Conservation (phyloP, 2,888 invertebrate genomes). For the Euzophera pinguis region DNA sequence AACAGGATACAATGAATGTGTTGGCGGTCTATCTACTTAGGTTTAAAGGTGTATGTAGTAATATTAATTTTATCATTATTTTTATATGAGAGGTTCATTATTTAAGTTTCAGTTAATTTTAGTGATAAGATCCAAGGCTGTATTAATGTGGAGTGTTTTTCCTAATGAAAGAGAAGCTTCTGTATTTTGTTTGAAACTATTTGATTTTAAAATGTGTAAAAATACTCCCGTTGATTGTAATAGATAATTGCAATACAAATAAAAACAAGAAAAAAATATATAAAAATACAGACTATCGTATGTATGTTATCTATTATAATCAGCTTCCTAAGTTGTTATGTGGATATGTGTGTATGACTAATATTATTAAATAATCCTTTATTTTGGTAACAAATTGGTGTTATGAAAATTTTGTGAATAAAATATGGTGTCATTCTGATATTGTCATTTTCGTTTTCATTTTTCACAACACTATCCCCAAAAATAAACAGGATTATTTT, state of each 20-base stretch:
- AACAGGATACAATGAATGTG: constrained; percentile 47
- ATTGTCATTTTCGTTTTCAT: constrained; percentile 15
- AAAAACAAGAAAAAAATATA: constrained; percentile 36
- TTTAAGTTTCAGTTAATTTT: constrained; percentile 74
- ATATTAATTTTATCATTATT: constrained; percentile 57
- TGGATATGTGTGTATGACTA: constrained; percentile 72
- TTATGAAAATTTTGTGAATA: constrained; percentile 77
- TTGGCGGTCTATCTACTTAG: constrained; percentile 76
- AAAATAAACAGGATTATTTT: no score
- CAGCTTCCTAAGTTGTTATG: constrained; percentile 64
- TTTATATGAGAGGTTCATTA: constrained; percentile 74
- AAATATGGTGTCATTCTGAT: constrained; percentile 71
- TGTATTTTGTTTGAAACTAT: constrained; percentile 42
- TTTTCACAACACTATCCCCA: no score
- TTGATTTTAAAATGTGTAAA: constrained; percentile 47
- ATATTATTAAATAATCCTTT: constrained; percentile 69
- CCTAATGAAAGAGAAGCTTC: constrained; percentile 42
- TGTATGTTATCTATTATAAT: constrained; percentile 48
- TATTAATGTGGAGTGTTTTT: constrained; percentile 72
- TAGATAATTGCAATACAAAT: constrained; percentile 41
- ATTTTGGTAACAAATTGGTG: constrained; percentile 79
- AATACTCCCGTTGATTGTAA: constrained; percentile 60
- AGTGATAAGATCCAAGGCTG: constrained; percentile 77
- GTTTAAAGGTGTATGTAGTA: constrained; percentile 54
- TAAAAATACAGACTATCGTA: constrained; percentile 22